Evolutionary conservation across 2,888 invertebrate genomes (phyloP), one percentile per base, ranked within the genome.

Genomic region (Julus scanicus): DNA sequence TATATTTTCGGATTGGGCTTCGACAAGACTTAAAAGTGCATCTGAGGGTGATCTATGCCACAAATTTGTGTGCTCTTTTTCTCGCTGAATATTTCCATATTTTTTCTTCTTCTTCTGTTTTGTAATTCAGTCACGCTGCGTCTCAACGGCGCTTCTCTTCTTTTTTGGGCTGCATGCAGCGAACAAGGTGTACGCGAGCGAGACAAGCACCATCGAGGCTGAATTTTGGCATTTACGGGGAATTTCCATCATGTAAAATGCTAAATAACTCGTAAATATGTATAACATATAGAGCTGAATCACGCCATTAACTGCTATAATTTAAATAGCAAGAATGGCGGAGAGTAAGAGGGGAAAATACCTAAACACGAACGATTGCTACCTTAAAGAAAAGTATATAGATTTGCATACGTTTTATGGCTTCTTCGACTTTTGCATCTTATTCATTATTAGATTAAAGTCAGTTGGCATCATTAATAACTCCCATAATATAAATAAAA

Each of bases 211-310:
- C 71, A 29, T 71, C 20, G 71, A 71, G 71, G 29, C 71, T 71
- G 71, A 71, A 29, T 71, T 71, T 29, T 71, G 71, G 71, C 71
- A 71, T 71, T 71, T 71, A 29, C 71, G 29, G 8, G 4, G 71
- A 71, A 71, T 71, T 71, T 71, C 71, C 29, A 71, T 71, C 71
- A 11, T 71, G 71, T 71, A 71, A 71, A 29, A 71, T 71, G 71
- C 71, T 71, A 71, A 71, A 71, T 71, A 71, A 71, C 71, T 71
- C 71, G 71, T 71, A 71, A 71, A 71, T 71, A 71, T 71, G 71
- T 71, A 71, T 29, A 71, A 71, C 71, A 71, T 20, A 71, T 20
- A 8, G 71, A 29, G 71, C 71, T 29, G 71, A 71, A 71, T 71
- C 71, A 71, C 71, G 71, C 71, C 71, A 71, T 71, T 71, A 71